Base-by-base conservation (phyloP, 2,888 invertebrate genomes). In the Cataglyphis cursor region DNA sequence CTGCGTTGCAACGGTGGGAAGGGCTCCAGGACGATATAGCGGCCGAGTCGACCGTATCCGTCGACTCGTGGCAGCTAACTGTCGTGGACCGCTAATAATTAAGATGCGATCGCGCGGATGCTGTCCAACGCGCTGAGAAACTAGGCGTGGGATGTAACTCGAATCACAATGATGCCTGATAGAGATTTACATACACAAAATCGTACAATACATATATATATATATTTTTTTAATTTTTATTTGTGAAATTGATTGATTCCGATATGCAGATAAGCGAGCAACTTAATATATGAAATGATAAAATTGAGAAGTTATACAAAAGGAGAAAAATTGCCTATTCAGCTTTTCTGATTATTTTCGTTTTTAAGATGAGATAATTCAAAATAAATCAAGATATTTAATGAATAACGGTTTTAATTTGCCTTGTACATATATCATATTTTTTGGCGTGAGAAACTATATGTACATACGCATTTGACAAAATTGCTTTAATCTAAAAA, bases 131-230 rank as follows among this genome's bases (percentile, higher is more conserved):
- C 51, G 57, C 83, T 28, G 74, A 84, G 88, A 84, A 87, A 80
- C 82, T 72, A 89, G 84, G 92, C 91, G 92, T 91, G 91, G 92
- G 92, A 89, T 89, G 88, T 84, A 83, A 82, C 84, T 72, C 73
- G 81, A 18, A 12, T 38, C 24, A 4, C 57, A 72, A 31, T 41
- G n/a, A 0, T 35, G 59, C 1, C n/a, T 8, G 12, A 70, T 4
- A 48, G n/a, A 18, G 41, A 66, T n/a, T 66, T 66, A 51, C 12
- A 10, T 10, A 54, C 38, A 64, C 51, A 5, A 78, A 68, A 38
- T 35, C 38, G 18, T 66, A 18, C 38, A 65, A 24, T 51, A 48
- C 3, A 31, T 28, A 28, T 2, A n/a, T 48, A 51, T 51, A 51
- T 75, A 28, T 28, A 28, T 28, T 2, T 64, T n/a, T 65, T 48